Conservation (phyloP, 2,797 vertebrate species). For the Euthynnus affinis region DNA sequence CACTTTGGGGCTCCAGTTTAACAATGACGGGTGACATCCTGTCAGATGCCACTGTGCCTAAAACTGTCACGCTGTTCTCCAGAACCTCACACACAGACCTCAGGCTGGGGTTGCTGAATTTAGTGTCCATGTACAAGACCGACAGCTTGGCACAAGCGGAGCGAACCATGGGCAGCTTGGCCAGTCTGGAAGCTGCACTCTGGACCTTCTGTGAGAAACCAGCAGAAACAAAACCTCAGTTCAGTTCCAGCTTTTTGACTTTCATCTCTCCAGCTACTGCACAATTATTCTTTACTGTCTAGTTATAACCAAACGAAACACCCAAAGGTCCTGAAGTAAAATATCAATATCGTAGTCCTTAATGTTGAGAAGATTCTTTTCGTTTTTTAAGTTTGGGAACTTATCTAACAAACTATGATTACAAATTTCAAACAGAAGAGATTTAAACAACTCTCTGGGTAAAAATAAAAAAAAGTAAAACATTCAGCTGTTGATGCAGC, state of each 20-base stretch:
- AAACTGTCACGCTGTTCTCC: constrained; percentile 83
- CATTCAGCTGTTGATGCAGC: no score
- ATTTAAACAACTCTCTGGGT: neutral
- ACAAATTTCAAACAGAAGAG: neutral
- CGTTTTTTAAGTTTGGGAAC: neutral
- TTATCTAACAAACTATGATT: neutral
- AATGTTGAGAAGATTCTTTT: neutral
- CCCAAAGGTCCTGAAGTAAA: neutral
- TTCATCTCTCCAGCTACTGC: no score
- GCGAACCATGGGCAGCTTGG: constrained; percentile 86
- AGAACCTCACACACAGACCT: constrained; percentile 88
- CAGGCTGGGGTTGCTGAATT: constrained; percentile 85
- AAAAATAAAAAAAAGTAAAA: neutral
- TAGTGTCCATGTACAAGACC: constrained; percentile 83
- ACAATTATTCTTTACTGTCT: neutral
- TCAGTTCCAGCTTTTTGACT: no score
- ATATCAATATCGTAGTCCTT: neutral
- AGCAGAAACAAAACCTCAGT: neutral
- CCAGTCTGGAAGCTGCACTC: constrained; percentile 84
- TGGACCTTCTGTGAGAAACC: constrained; percentile 60
- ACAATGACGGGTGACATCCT: constrained; percentile 85
- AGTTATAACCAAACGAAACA: no score
- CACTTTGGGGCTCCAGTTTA: constrained; percentile 90
- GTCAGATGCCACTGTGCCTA: constrained; percentile 78
- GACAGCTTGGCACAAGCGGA: constrained; percentile 85